phyloP scores from a whole-genome alignment of 2,888 invertebrate genomes.

The Sarcophaga caerulescens region DNA sequence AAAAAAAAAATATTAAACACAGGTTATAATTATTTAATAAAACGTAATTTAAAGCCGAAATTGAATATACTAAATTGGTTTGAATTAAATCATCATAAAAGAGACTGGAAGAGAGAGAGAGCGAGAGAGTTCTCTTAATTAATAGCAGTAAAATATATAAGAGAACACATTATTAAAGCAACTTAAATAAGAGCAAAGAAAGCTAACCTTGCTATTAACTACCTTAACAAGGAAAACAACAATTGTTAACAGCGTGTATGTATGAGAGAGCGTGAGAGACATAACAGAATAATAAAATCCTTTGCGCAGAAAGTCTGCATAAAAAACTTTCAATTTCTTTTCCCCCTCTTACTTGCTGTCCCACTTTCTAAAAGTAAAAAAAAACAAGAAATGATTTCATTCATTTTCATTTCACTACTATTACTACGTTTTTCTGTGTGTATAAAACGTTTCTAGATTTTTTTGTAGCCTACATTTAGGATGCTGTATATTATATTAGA shows the following conservation, averaged over 20 bases:
- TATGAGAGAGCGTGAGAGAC: no score
- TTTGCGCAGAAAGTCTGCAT: no score
- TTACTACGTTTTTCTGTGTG: background rate
- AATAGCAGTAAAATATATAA: no score
- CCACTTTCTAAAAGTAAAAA: no score
- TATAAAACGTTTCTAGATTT: background rate
- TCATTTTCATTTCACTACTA: background rate
- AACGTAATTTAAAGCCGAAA: background rate
- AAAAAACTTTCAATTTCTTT: no score
- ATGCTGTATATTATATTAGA: background rate
- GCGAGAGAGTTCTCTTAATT: no score
- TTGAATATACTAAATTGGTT: background rate
- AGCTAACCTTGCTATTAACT: background rate
- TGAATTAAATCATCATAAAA: conserved; percentile 9
- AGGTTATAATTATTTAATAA: background rate
- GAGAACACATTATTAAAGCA: background rate
- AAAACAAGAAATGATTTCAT: no score
- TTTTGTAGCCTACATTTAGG: conserved; percentile 18
- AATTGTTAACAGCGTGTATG: background rate
- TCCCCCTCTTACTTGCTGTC: no score
- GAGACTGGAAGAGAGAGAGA: background rate
- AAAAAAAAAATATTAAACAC: background rate
- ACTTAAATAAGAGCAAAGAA: background rate
- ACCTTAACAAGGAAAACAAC: background rate
- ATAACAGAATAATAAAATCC: no score